Base-by-base conservation (phyloP, 2,797 vertebrate genomes). In the Enteromius unitaeniatus region DNA sequence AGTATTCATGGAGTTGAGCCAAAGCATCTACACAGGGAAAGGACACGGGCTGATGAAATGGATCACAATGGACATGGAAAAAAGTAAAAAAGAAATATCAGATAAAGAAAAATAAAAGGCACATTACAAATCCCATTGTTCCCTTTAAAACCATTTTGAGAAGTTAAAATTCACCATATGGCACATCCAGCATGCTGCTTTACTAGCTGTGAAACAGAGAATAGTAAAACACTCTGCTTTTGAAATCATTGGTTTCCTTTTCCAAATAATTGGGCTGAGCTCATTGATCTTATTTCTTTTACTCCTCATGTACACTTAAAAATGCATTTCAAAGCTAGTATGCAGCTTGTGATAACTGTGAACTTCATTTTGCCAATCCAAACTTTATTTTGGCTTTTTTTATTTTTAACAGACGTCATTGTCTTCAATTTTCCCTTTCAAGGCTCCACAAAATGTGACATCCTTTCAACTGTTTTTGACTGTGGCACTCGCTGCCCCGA, bases 21-120 rank as follows among this genome's bases (percentile, higher is more conserved):
- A 76, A 79, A 85, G 80, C 72, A 80, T 86, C 83, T 77, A 17
- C 28, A 73, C 42, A 75, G 78, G 75, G 55, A 55, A 60, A 82
- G 65, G 55, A 82, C 77, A 84, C 6, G 4, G 67, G 75, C n/a
- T 78, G 21, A 68, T 78, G 81, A 84, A 85, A 81, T 76, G 75
- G 72, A 75, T 69, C 19, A 77, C 81, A 53, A 84, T 84, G 81
- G 55, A 73, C 42, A 82, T 67, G 62, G 28, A 58, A 81, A 77
- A 81, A 82, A 82, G 64, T n/a, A 10, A 55, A 37, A 53, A 19
- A 14, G 34, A 62, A 76, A 82, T 76, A 51, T 58, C 83, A 28
- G 62, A 81, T 65, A 68, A 13, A 69, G 14, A n/a, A 49, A 42
- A 77, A 85, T 40, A 21, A 74, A 76, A 68, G 28, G 28, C 65